Percentiles rank a stretch among this genome's conserved stretches.
These are phyloP conservation scores for Eupristina koningsbergeri DNA, from an alignment of 1,140 invertebrate genomes.

Conservation along the genomic window DNA sequence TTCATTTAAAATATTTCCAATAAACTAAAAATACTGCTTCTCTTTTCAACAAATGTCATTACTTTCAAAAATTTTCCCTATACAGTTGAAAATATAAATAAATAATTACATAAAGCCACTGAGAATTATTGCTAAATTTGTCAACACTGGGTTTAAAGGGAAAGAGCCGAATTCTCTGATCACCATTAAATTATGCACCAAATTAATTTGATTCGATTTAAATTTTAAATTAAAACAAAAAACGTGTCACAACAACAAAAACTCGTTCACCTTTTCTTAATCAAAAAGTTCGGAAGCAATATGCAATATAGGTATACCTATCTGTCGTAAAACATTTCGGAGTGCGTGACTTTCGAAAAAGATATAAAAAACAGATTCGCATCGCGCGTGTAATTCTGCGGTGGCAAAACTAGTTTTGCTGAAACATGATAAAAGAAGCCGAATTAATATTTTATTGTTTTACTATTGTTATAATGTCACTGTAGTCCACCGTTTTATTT, in stretches of 20 bases:
- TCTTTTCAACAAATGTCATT: no score
- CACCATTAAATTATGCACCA: neutral
- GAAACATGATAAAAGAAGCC: neutral
- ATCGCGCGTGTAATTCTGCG: conserved; percentile 10
- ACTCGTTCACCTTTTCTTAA: conserved; percentile 20
- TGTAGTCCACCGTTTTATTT: neutral
- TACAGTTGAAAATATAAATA: no score
- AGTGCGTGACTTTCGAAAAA: conserved; percentile 38
- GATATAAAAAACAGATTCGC: conserved; percentile 6
- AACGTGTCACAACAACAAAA: neutral
- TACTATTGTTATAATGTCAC: conserved; percentile 39
- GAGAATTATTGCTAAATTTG: neutral
- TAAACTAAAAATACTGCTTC: no score
- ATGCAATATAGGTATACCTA: neutral
- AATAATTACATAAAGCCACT: no score
- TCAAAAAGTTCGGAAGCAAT: neutral
- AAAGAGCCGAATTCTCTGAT: neutral
- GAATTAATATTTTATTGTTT: conserved; percentile 14
- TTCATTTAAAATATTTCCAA: no score
- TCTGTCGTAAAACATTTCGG: conserved; percentile 10
- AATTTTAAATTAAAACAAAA: neutral
- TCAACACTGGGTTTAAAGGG: neutral
- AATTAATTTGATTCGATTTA: neutral
- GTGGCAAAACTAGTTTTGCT: conserved; percentile 40
- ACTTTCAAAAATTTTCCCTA: no score